phyloP scores from a whole-genome alignment of 2,888 invertebrate genomes.

The Heliconius sara region DNA sequence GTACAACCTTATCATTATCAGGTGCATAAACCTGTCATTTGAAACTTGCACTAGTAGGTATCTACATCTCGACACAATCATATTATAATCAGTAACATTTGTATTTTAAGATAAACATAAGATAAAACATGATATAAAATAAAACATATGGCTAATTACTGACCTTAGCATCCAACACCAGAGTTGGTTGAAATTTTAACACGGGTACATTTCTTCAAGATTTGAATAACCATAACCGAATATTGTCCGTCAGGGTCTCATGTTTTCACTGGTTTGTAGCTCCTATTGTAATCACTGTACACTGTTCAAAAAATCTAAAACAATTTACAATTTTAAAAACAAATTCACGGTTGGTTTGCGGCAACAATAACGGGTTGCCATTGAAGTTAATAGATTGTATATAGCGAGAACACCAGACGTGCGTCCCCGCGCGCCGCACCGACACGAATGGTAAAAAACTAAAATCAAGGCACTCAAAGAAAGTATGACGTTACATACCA shows the following conservation, averaged over 20 bases:
- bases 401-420: conserved; percentile 58
- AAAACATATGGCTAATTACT: conserved; percentile 31
- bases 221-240: conserved; percentile 66
- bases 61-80: neutral
- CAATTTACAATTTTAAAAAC: conserved; percentile 60
- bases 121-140: conserved; percentile 7
- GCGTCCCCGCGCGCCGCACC: conserved; percentile 66
- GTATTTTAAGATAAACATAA: neutral
- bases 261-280: conserved; percentile 63
- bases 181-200: conserved; percentile 47
- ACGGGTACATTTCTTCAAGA: conserved; percentile 55
- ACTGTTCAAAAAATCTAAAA: conserved; percentile 56
- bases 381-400: conserved; percentile 46
- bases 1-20: neutral
- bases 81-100: neutral
- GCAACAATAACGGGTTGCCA: conserved; percentile 57
- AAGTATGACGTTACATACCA: conserved; percentile 70
- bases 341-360: conserved; percentile 69
- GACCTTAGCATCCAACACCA: conserved; percentile 50
- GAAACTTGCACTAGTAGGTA: neutral
- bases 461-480: conserved; percentile 73
- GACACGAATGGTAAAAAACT: conserved; percentile 73
- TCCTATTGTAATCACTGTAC: conserved; percentile 55
- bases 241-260: conserved; percentile 68
- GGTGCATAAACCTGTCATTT: conserved; percentile 2